A percentile compares a stretch with the other conserved stretches of the same genome.
phyloP scores from a whole-genome alignment of 2,797 vertebrate genomes.

The Dendrocincla fuliginosa region DNA sequence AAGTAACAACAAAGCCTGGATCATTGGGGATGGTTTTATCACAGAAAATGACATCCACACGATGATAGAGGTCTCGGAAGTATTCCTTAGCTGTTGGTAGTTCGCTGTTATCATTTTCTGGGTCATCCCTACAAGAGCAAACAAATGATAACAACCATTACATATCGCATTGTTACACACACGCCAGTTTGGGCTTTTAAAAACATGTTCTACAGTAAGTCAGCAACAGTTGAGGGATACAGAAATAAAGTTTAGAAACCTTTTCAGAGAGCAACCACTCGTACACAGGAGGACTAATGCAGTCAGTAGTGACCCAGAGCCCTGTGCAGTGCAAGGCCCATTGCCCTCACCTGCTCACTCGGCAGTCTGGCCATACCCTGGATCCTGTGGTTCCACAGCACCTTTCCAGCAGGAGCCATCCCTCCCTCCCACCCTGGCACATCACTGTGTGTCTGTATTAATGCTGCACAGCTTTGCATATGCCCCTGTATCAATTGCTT shows the following conservation, averaged over 20 bases:
- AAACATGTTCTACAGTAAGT: background rate
- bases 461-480: background rate
- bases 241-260: background rate
- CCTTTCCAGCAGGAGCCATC: background rate
- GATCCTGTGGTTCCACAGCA: background rate
- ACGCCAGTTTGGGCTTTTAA: background rate
- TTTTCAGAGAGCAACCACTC: background rate
- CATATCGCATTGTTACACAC: background rate
- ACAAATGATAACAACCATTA: background rate
- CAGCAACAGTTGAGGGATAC: background rate
- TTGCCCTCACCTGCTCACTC: fast-evolving
- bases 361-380: background rate
- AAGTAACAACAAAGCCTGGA: constrained; percentile 97
- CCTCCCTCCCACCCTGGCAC: constrained; percentile 28
- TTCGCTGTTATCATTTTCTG: constrained; percentile 96
- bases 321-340: background rate
- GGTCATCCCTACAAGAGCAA: constrained; percentile 86
- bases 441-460: background rate
- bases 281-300: background rate
- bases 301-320: constrained; percentile 24
- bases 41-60: constrained; percentile 99
- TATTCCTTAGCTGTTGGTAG: constrained; percentile 98
- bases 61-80: constrained; percentile 97
- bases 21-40: constrained; percentile 99
- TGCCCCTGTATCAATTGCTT: background rate